Base-by-base conservation (phyloP, 1,140 invertebrate genomes). In the Panonychus citri region DNA sequence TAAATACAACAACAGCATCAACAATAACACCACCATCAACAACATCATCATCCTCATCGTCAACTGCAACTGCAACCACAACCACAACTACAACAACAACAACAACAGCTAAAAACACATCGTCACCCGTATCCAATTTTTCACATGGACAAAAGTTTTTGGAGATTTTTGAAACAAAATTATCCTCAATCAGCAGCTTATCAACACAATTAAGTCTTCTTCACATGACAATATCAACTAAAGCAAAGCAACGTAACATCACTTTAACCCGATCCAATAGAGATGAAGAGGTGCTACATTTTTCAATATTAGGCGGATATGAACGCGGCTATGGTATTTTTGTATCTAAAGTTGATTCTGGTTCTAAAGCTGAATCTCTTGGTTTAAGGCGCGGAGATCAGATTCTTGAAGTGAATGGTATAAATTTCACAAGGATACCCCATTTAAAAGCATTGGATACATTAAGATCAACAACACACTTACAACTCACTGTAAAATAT, bases 321-420 rank as follows among this genome's bases (percentile, higher is more conserved):
- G 89, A 95, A 65, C 75, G 78, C 60, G 80, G 80, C 51, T 86
- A 82, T 68, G 89, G 89, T 17, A 90, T 98, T 57, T 98, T 95
- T 73, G 83, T 99, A 57, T 82, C 85, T 13, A 86, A 90, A 73
- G 78, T 95, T 21, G 88, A 94, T 64, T 82, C 82, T 61, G 79
- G 79, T 55, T 90, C 88, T 3, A 91, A 91, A 71, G 88, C 90
- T 12, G 85, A 91, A 70, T 85, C 94, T 65, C 83, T 89, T n/a
- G 93, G 94, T 1, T 71, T 99, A 19, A 94, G 94, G 70, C 75
- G 88, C 52, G 93, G 93, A 2, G 94, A 99, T 75, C 91, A 98
- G 62, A 85, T 94, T 59, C 74, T 97, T 55, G 88, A 96, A 73
- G 90, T 97, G 0, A 98, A 98, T 69, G 88, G 91, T 21, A 85